Percentiles rank a stretch among this genome's conserved stretches.
These are phyloP conservation scores for Oligia latruncula DNA, from an alignment of 2,888 invertebrate genomes.

Conservation along the genomic window DNA sequence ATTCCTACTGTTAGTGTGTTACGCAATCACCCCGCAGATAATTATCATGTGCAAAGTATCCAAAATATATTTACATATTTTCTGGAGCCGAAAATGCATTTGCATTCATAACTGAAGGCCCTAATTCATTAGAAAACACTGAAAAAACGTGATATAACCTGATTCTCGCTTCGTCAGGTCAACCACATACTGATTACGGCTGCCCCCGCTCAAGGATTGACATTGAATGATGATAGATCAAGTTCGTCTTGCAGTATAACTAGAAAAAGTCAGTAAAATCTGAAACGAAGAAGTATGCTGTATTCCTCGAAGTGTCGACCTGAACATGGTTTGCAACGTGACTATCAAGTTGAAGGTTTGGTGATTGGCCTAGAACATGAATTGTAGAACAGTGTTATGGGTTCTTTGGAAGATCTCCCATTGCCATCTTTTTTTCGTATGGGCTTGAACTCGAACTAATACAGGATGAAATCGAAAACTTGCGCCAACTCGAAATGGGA, in stretches of 20 bases:
- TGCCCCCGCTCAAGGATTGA: constrained; percentile 23
- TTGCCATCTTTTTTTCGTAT: neutral
- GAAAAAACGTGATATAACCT: neutral
- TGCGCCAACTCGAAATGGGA: too few species aligned
- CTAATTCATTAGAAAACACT: neutral
- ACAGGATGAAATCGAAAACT: too few species aligned
- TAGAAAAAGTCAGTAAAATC: constrained; percentile 31
- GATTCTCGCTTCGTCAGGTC: neutral
- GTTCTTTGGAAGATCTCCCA: neutral
- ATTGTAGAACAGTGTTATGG: neutral
- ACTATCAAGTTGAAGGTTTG: neutral
- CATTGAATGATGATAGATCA: constrained; percentile 32
- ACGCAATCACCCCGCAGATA: too few species aligned
- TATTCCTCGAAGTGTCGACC: neutral
- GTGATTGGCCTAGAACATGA: neutral
- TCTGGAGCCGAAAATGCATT: too few species aligned
- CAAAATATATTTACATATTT: neutral
- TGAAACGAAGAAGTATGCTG: constrained; percentile 12
- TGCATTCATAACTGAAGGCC: neutral
- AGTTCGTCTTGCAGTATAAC: constrained; percentile 26
- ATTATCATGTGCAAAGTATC: neutral
- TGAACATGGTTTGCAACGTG: constrained; percentile 3
- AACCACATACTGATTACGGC: constrained; percentile 11
- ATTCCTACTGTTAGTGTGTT: too few species aligned
- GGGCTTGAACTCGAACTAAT: neutral